A percentile compares a stretch with the other conserved stretches of the same genome.
Evolutionary conservation across 1,140 invertebrate species (phyloP).

Genomic region (Branchinecta lindahli): DNA sequence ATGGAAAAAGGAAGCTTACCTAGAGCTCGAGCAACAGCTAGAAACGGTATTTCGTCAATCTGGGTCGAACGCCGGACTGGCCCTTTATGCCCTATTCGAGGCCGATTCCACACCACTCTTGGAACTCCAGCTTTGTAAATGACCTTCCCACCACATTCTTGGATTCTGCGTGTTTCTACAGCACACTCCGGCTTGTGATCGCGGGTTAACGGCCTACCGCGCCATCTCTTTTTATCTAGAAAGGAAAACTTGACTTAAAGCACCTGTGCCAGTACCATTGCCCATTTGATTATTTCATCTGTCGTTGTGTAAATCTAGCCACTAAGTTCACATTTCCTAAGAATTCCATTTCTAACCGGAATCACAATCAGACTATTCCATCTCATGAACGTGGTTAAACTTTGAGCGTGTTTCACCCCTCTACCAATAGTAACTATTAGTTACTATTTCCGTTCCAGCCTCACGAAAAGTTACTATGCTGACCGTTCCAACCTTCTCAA

Average conservation of each 20-base stretch:
- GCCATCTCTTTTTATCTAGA: slow-evolving; percentile 49
- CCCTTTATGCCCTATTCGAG: slow-evolving; percentile 56
- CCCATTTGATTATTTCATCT: too few relatives aligned
- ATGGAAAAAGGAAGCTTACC: slow-evolving; percentile 35
- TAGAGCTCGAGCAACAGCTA: slow-evolving; percentile 83
- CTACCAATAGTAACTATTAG: too few relatives aligned
- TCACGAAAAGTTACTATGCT: too few relatives aligned
- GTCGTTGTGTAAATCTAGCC: too few relatives aligned
- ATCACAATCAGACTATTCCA: too few relatives aligned
- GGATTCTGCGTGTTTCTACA: slow-evolving; percentile 69
- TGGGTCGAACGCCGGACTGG: slow-evolving; percentile 64
- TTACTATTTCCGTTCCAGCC: too few relatives aligned
- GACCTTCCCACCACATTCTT: slow-evolving; percentile 46
- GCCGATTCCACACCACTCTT: slow-evolving; percentile 90
- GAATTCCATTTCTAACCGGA: background rate
- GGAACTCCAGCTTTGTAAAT: slow-evolving; percentile 74
- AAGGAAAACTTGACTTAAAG: slow-evolving; percentile 15
- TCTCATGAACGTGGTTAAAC: too few relatives aligned
- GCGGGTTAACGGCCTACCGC: slow-evolving; percentile 56
- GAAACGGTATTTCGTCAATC: slow-evolving; percentile 88
- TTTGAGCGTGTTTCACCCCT: too few relatives aligned
- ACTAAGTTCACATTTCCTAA: slow-evolving; percentile 29
- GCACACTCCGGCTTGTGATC: slow-evolving; percentile 91
- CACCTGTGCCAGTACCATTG: slow-evolving; percentile 17
- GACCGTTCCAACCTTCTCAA: too few relatives aligned